Evolutionary conservation across 2,888 invertebrate genomes (phyloP).

Genomic region (Mesorhabditis sp.): DNA sequence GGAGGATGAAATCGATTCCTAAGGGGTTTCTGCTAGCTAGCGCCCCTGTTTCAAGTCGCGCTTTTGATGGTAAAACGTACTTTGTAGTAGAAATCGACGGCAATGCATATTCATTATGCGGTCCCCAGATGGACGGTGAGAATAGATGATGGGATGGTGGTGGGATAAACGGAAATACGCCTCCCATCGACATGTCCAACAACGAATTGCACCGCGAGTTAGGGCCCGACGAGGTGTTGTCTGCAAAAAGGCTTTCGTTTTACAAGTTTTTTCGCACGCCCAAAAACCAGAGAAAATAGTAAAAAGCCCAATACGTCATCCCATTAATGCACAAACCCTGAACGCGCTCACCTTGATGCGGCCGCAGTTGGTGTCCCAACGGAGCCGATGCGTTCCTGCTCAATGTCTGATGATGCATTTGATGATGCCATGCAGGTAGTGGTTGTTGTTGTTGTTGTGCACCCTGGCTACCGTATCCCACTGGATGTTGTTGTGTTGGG

Average conservation of each 20-base stretch:
- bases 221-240: slow-evolving; percentile 15
- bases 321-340: neutral
- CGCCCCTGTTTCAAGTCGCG: slow-evolving; percentile 11
- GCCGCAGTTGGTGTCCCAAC: slow-evolving; percentile 69
- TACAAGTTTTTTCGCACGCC: neutral
- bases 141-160: slow-evolving; percentile 26
- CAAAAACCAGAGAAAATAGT: no score
- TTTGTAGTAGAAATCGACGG: slow-evolving; percentile 28
- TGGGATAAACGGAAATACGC: neutral
- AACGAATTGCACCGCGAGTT: slow-evolving; percentile 13
- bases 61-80: no score
- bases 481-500: neutral
- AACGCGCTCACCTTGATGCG: neutral
- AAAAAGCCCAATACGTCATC: neutral
- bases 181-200: slow-evolving; percentile 4
- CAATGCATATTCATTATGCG: slow-evolving; percentile 34
- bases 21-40: neutral
- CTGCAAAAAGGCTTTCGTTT: neutral
- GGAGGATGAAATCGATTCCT: slow-evolving; percentile 1
- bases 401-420: slow-evolving; percentile 39
- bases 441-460: neutral
- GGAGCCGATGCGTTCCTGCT: slow-evolving; percentile 64
- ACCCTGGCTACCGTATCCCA: no score
- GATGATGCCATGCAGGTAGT: slow-evolving; percentile 10
- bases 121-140: slow-evolving; percentile 51